These are phyloP conservation scores for Villa cingulata DNA, from an alignment of 2,888 invertebrate genomes.

Conservation along the genomic window DNA sequence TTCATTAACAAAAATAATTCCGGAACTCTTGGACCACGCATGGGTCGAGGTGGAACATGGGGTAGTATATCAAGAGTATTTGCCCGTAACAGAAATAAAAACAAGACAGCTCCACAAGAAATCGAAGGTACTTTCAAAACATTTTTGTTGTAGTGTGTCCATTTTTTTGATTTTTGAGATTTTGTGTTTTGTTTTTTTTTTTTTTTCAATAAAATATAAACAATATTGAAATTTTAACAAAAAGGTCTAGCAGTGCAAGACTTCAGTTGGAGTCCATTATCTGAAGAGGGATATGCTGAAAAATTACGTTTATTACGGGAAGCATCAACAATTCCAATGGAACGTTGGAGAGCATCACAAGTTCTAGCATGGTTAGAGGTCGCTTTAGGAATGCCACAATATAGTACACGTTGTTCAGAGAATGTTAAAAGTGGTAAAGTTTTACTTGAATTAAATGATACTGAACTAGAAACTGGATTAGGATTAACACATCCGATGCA, in stretches of 20 bases:
- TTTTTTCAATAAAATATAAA: neutral
- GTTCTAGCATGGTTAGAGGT: constrained; percentile 91
- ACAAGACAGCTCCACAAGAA: constrained; percentile 53
- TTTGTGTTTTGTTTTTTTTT: too few species aligned
- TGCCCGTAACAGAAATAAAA: constrained; percentile 71
- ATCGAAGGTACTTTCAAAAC: constrained; percentile 41
- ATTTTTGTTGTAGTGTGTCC: neutral
- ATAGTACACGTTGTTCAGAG: constrained; percentile 77
- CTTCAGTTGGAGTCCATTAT: constrained; percentile 32
- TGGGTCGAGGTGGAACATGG: constrained; percentile 66
- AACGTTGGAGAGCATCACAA: constrained; percentile 83
- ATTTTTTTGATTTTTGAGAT: too few species aligned
- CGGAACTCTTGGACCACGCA: constrained; percentile 35
- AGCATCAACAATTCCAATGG: constrained; percentile 71
- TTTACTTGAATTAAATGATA: constrained; percentile 78
- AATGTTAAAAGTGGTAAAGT: constrained; percentile 95
- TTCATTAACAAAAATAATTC: constrained; percentile 33
- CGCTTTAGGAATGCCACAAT: constrained; percentile 87
- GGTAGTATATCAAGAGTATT: constrained; percentile 85
- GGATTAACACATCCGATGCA: constrained; percentile 90
- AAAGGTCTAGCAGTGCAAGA: constrained; percentile 22
- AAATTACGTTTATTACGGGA: constrained; percentile 50
- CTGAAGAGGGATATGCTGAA: constrained; percentile 35
- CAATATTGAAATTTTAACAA: neutral
- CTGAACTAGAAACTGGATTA: constrained; percentile 79